Evolutionary conservation across 1,140 invertebrate species (phyloP).

Genomic region (Lucilia sericata): DNA sequence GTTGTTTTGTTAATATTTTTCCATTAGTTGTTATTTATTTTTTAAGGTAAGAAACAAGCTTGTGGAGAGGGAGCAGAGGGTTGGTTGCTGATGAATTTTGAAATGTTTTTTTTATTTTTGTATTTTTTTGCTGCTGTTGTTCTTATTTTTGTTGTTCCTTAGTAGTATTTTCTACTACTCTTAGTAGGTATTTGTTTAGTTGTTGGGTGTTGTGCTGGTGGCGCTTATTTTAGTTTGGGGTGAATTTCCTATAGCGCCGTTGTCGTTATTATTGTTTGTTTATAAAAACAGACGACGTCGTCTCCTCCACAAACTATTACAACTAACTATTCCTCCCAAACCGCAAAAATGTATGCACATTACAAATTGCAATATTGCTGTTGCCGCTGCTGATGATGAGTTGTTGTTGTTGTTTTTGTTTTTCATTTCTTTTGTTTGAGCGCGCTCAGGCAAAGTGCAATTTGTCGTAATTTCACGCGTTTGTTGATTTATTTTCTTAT

Average conservation of each 20-base stretch:
- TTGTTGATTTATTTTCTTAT: slow-evolving; percentile 37
- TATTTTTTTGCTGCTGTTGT: too few relatives aligned
- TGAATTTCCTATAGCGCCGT: background rate
- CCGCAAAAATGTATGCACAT: background rate
- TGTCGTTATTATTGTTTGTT: background rate
- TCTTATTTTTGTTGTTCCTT: too few relatives aligned
- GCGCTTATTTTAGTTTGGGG: background rate
- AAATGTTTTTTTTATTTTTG: background rate
- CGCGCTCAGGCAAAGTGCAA: slow-evolving; percentile 41
- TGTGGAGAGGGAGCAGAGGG: background rate
- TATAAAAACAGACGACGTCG: background rate
- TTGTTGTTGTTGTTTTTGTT: slow-evolving; percentile 18
- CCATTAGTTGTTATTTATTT: slow-evolving; percentile 21
- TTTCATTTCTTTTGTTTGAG: background rate
- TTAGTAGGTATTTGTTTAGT: too few relatives aligned
- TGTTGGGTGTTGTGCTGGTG: background rate
- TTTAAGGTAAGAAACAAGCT: slow-evolving; percentile 1
- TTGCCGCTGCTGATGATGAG: background rate
- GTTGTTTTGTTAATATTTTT: slow-evolving; percentile 22
- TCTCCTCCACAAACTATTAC: background rate
- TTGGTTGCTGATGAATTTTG: background rate
- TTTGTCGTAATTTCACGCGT: slow-evolving; percentile 41
- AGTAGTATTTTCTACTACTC: too few relatives aligned
- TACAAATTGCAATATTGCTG: background rate
- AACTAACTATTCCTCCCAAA: background rate